phyloP scores from a whole-genome alignment of 2,888 invertebrate species.

The Heteropelma amictum region DNA sequence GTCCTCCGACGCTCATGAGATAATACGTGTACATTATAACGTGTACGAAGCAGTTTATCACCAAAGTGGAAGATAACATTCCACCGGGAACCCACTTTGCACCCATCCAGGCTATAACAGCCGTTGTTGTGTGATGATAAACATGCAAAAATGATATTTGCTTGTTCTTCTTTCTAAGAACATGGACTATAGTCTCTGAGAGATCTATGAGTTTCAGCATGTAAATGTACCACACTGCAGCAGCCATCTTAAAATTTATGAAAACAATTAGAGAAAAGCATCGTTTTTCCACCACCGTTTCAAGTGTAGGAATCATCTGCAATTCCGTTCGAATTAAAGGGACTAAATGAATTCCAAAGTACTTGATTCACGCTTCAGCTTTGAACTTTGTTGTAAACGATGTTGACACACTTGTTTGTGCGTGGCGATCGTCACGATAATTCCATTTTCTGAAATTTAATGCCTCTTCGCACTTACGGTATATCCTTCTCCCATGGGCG shows the following conservation, averaged over 20 bases:
- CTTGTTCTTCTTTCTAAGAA: slow-evolving; percentile 84
- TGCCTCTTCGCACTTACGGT: slow-evolving; percentile 30
- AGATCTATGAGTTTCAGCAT: slow-evolving; percentile 83
- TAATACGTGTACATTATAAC: slow-evolving; percentile 88
- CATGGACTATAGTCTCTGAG: slow-evolving; percentile 84
- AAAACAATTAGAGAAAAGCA: background rate
- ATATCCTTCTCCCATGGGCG: slow-evolving; percentile 78
- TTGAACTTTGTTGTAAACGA: no score
- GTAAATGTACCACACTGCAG: slow-evolving; percentile 80
- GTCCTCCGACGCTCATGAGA: slow-evolving; percentile 81
- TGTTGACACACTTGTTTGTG: no score
- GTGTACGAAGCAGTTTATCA: slow-evolving; percentile 84
- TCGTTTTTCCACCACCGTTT: no score
- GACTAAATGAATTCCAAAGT: no score
- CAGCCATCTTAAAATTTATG: slow-evolving; percentile 62
- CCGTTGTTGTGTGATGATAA: slow-evolving; percentile 84
- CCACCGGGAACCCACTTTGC: slow-evolving; percentile 83
- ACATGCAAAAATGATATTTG: slow-evolving; percentile 86
- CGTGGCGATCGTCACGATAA: background rate
- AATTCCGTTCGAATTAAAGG: no score
- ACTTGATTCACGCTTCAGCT: no score
- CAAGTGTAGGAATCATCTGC: no score
- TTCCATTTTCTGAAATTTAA: background rate
- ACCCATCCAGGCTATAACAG: slow-evolving; percentile 81
- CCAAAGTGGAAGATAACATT: slow-evolving; percentile 80